phyloP scores from a whole-genome alignment of 2,797 vertebrate species.

The Epinephelus awoara region DNA sequence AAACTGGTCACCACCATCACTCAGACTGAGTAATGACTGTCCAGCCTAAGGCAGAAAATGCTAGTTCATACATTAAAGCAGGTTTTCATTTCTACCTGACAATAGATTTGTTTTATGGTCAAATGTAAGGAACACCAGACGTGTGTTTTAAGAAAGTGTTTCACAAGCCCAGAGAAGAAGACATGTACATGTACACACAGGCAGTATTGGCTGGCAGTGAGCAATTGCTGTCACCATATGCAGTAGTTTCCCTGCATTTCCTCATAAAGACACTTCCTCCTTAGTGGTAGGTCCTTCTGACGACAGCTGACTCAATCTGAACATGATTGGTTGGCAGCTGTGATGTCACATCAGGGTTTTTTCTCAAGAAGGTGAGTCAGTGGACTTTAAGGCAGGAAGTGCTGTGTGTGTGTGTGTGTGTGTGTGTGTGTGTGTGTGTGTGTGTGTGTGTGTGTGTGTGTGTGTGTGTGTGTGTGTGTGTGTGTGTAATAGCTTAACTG shows the following conservation, averaged over 20 bases:
- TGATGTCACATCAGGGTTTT: conserved; percentile 41
- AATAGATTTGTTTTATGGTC: no score
- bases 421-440: neutral
- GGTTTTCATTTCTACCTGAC: neutral
- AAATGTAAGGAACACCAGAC: neutral
- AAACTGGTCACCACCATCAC: neutral
- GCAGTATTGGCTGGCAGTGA: neutral
- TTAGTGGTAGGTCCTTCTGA: conserved; percentile 2
- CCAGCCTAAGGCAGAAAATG: neutral
- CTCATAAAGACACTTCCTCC: conserved; percentile 54
- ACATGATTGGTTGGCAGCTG: conserved; percentile 44
- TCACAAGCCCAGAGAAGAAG: neutral
- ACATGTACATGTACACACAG: neutral
- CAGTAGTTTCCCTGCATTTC: conserved; percentile 52
- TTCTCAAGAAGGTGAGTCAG: conserved; percentile 57
- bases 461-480: conserved; percentile 3
- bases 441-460: neutral
- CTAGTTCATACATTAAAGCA: neutral
- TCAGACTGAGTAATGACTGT: neutral
- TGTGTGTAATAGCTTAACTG: neutral
- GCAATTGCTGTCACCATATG: neutral
- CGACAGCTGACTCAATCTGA: neutral
- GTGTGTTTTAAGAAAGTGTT: neutral
- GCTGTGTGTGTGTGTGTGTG: neutral
- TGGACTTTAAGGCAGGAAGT: neutral